phyloP scores from a whole-genome alignment of 2,888 invertebrate genomes.

The Schrankia costaestrigalis region DNA sequence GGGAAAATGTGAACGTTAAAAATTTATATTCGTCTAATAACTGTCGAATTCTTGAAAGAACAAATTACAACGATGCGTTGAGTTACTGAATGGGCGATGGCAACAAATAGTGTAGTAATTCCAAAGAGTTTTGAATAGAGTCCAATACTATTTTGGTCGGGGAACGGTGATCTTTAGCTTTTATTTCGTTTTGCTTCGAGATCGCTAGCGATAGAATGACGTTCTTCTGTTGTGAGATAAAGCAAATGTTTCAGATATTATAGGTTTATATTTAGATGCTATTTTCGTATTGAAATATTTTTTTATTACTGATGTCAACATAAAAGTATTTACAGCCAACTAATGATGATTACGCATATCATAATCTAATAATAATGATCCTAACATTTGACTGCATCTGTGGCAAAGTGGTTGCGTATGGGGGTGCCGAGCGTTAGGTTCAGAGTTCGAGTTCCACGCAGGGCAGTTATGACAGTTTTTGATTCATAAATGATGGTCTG shows the following conservation, averaged over 20 bases:
- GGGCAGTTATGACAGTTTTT: no score
- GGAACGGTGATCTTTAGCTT: slow-evolving; percentile 67
- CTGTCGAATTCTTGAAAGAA: slow-evolving; percentile 63
- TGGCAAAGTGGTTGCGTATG: no score
- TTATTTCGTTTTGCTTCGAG: slow-evolving; percentile 63
- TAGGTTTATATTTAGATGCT: slow-evolving; percentile 18
- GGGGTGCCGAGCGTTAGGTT: no score
- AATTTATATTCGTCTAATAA: slow-evolving; percentile 65
- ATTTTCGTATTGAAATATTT: slow-evolving; percentile 13
- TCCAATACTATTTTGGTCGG: slow-evolving; percentile 76
- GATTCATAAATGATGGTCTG: no score
- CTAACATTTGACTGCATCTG: no score
- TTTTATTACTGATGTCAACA: slow-evolving; percentile 10
- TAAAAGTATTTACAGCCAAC: slow-evolving; percentile 8
- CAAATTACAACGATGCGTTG: slow-evolving; percentile 66
- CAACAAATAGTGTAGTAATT: slow-evolving; percentile 77
- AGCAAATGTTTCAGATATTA: slow-evolving; percentile 29
- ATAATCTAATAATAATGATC: no score
- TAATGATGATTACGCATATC: slow-evolving; percentile 5
- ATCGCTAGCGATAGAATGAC: slow-evolving; percentile 53
- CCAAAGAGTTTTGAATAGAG: slow-evolving; percentile 78
- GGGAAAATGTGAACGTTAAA: slow-evolving; percentile 38
- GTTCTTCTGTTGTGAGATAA: slow-evolving; percentile 32
- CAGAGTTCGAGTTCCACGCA: no score
- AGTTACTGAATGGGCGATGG: slow-evolving; percentile 75